Percentiles rank a stretch among this genome's conserved stretches.
Conservation (phyloP, 1,140 invertebrate species). For the Ips typographus region DNA sequence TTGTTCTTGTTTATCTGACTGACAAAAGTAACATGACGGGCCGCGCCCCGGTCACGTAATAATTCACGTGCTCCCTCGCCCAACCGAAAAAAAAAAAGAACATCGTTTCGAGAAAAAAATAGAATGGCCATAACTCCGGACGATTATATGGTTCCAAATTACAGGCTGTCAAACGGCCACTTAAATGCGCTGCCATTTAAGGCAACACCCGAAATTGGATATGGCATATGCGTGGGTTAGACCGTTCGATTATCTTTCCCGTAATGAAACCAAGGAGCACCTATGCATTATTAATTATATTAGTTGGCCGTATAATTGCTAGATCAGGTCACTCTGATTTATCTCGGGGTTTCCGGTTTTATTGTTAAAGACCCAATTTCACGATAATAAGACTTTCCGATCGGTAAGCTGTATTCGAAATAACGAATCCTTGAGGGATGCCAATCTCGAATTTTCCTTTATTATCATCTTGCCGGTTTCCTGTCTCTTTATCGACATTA, state of each 20-base stretch:
- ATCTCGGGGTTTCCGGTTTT: too few species aligned
- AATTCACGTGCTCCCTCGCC: conserved; percentile 1
- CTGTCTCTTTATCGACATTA: conserved; percentile 8
- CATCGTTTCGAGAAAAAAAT: conserved; percentile 6
- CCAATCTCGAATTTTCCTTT: conserved; percentile 3
- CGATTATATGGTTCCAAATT: conserved; percentile 13
- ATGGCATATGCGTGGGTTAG: conserved; percentile 1
- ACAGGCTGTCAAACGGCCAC: conserved; percentile 6
- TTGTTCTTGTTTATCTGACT: conserved; percentile 5
- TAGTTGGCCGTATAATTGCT: neutral
- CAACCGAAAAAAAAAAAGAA: conserved; percentile 6
- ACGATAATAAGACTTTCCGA: neutral
- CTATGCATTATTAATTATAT: neutral
- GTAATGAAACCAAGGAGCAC: neutral
- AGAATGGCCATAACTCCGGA: conserved; percentile 9
- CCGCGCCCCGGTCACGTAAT: neutral
- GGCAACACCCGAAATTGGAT: conserved; percentile 4
- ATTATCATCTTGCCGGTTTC: conserved; percentile 5
- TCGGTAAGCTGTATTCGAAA: neutral
- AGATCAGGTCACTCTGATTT: too few species aligned
- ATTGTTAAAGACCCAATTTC: neutral
- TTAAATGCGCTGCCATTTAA: conserved; percentile 11
- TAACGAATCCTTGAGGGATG: neutral
- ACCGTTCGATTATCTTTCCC: conserved; percentile 1
- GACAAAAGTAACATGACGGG: conserved; percentile 2